A percentile compares a stretch with the other conserved stretches of the same genome.
Evolutionary conservation across 2,113 vertebrate genomes (phyloP).

Genomic region (Callionymus lyra): DNA sequence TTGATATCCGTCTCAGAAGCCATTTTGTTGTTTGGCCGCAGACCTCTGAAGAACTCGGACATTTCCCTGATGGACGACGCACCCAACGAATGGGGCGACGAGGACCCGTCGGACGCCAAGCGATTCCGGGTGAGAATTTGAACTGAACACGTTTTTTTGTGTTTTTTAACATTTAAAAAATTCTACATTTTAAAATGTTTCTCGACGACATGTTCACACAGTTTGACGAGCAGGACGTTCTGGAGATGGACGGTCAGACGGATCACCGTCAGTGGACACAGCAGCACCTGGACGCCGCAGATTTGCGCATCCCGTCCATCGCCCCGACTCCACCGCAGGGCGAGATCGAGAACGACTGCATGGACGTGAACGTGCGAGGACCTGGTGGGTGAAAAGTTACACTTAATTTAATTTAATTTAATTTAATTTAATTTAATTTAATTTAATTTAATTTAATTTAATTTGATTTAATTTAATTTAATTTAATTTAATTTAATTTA

Average conservation of each 20-base stretch:
- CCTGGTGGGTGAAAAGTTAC: constrained; percentile 72
- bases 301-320: constrained; percentile 85
- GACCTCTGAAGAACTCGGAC: constrained; percentile 89
- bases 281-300: constrained; percentile 93
- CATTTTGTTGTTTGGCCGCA: constrained; percentile 52
- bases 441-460: too few species aligned
- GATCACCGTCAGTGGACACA: constrained; percentile 97
- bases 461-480: too few species aligned
- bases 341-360: constrained; percentile 86
- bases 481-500: too few species aligned
- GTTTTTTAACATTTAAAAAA: background rate
- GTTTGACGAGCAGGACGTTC: constrained; percentile 84
- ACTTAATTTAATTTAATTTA: too few species aligned
- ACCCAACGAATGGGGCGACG: constrained; percentile 90
- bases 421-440: too few species aligned
- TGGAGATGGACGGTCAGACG: constrained; percentile 77
- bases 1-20: constrained; percentile 21
- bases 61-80: constrained; percentile 90
- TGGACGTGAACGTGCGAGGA: constrained; percentile 94
- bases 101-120: constrained; percentile 80
- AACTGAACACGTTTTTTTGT: background rate
- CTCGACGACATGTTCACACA: constrained; percentile 37
- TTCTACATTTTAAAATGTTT: background rate
- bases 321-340: constrained; percentile 94
- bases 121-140: constrained; percentile 82